Evolutionary conservation across 2,888 invertebrate genomes (phyloP), one percentile per base, ranked within the genome.

Genomic region (Volucella inanis): DNA sequence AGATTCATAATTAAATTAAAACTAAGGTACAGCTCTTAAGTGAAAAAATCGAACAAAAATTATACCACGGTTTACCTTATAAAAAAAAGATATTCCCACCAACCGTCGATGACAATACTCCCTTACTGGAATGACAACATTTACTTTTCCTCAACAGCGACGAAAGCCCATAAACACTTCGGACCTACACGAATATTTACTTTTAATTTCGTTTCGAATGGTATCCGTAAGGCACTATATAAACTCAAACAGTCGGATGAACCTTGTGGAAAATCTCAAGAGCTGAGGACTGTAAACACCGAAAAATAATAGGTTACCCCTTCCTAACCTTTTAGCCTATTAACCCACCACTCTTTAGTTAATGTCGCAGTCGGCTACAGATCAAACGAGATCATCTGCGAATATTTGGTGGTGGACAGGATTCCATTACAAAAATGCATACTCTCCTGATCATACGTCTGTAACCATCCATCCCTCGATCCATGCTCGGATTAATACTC

Each of bases 121-220:
- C 6, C 22, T 22, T 45, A 52, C 80, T 39, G 22, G 76, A 59
- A 43, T 52, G 64, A 71, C 81, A 76, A 76, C 76, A 76, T 76
- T 81, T 81, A 75, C 75, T 75, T 76, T 76, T 77, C 68, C 62
- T 49, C 39, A 6, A 31, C 14, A 4, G 61, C 50, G 14, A 14
- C 49, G 12, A 12, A 38, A 64, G 11, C 10, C 11, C 6, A 50
- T 3, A 47, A 55, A 47, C 11, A 49, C 31, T 31, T 47, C 0
- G 15, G 22, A 72, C 54, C 31, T 14, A 10, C 43, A 82, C 55
- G 47, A 55, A 61, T 84, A 71, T 84, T 84, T 71, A 84, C 84
- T 84, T 84, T 84, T 80, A 70, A 84, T 84, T 84, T 84, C 84
- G 55, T 71, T 84, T 55, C 84, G 31, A 75, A 38, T 67, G 80